A percentile compares a stretch with the other conserved stretches of the same genome.
Conservation (phyloP, 2,888 invertebrate genomes). For the Sisyra terminalis region DNA sequence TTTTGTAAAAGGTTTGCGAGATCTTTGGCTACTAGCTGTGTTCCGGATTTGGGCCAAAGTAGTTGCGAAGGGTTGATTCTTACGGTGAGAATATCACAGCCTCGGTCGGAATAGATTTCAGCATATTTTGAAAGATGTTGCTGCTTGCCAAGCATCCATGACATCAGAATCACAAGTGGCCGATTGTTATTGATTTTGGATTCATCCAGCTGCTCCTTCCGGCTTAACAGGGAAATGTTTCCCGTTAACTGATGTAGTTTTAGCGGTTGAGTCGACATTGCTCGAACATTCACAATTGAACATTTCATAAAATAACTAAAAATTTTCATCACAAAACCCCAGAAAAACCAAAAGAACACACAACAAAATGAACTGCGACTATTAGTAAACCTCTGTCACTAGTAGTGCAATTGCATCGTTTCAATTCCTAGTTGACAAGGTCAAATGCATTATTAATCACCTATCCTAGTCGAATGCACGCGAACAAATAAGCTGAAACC, state of each 20-base stretch:
- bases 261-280: too few relatives aligned
- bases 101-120: slow-evolving; percentile 34
- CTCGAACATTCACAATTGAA: too few relatives aligned
- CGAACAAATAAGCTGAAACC: too few relatives aligned
- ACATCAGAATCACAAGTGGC: slow-evolving; percentile 33
- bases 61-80: slow-evolving; percentile 33
- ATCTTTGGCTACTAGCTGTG: slow-evolving; percentile 29
- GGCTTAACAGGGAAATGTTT: slow-evolving; percentile 64
- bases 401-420: too few relatives aligned
- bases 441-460: too few relatives aligned
- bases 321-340: too few relatives aligned
- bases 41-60: slow-evolving; percentile 33
- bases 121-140: slow-evolving; percentile 35
- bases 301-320: too few relatives aligned
- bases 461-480: too few relatives aligned
- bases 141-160: slow-evolving; percentile 36
- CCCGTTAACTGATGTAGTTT: slow-evolving; percentile 55
- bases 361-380: too few relatives aligned
- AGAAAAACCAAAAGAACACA: too few relatives aligned
- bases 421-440: too few relatives aligned
- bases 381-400: too few relatives aligned
- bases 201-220: slow-evolving; percentile 50
- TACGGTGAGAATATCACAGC: slow-evolving; percentile 36
- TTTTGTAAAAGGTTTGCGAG: slow-evolving; percentile 29
- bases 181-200: slow-evolving; percentile 27